Percentiles rank a stretch among this genome's conserved stretches.
phyloP scores from a whole-genome alignment of 1,140 invertebrate genomes.

The Drosophila carrolli region DNA sequence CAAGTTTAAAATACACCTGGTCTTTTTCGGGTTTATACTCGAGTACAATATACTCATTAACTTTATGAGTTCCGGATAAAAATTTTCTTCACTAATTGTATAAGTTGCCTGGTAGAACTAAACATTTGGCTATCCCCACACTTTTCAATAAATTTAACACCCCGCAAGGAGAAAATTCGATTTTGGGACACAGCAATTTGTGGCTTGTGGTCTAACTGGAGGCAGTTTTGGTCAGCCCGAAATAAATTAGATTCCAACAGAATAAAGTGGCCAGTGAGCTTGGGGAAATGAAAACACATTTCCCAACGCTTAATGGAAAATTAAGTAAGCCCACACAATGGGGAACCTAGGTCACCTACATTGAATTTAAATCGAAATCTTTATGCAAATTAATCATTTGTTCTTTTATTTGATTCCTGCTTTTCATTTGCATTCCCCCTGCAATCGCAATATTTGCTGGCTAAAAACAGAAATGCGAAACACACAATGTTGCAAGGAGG shows the following conservation, averaged over 20 bases:
- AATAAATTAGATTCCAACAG: slow-evolving; percentile 22
- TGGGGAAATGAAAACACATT: slow-evolving; percentile 30
- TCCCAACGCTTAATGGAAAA: slow-evolving; percentile 15
- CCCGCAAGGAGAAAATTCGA: slow-evolving; percentile 1
- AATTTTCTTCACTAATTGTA: slow-evolving; percentile 1
- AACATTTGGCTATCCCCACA: slow-evolving; percentile 3
- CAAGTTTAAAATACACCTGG: too few relatives aligned
- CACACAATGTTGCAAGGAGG: slow-evolving; percentile 5
- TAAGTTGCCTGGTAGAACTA: neutral
- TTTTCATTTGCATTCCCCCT: slow-evolving; percentile 26
- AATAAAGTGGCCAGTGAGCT: neutral
- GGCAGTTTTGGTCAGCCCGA: slow-evolving; percentile 13
- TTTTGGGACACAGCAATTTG: neutral
- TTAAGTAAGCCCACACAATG: slow-evolving; percentile 21
- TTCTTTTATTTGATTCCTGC: slow-evolving; percentile 18
- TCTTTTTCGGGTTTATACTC: too few relatives aligned
- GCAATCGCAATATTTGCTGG: slow-evolving; percentile 22
- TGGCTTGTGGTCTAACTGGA: slow-evolving; percentile 9
- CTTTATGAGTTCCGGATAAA: too few relatives aligned
- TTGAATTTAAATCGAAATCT: slow-evolving; percentile 15
- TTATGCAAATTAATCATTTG: slow-evolving; percentile 51
- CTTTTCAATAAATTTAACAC: neutral
- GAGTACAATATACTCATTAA: too few relatives aligned
- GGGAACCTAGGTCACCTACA: neutral
- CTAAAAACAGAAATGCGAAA: slow-evolving; percentile 1